Base-by-base conservation (phyloP, 2,797 vertebrate species). In the Loriculus beryllinus region DNA sequence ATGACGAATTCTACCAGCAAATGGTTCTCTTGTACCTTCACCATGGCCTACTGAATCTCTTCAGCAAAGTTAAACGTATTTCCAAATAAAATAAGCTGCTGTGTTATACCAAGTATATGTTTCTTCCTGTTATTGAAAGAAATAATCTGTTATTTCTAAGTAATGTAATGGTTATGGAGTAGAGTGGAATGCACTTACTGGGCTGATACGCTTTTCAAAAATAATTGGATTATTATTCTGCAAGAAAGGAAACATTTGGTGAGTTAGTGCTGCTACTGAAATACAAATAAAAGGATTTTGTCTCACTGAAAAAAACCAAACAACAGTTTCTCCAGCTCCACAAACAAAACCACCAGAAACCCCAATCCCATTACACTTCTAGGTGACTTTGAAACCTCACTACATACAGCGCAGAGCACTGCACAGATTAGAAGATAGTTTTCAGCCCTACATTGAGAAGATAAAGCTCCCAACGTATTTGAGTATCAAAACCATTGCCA, bases 51-150 rank as follows among this genome's bases (percentile, higher is more conserved):
- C 59, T 62, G 65, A 90, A 65, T 80, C 85, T 92, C 81, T 89
- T 84, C 86, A 86, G 82, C 62, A 71, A 84, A 90, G 48, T 80
- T 52, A 47, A 86, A 79, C 12, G 0, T 60, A 65, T 80, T 94
- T 75, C 86, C 49, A 82, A 96, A 95, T 96, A 95, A 96, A 96
- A 31, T 64, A 92, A 94, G 52, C 92, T 94, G 71, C 88, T 94
- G 88, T 95, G 81, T 92, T 91, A 85, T 15, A 85, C 20, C 43
- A 39, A 71, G 69, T 12, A 43, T 56, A 22, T 40, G 76, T 71
- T 90, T 88, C n/a, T 77, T 84, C 29, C 42, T 75, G 23, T 74
- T 90, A 64, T 12, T 48, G 17, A 82, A 57, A 12, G 25, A 77
- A 43, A 2, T 26, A 23, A n/a, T n/a, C n/a, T n/a, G n/a, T n/a